Evolutionary conservation across 1,140 invertebrate genomes (phyloP), one percentile per base, ranked within the genome.

Genomic region (Ganaspis sp.): DNA sequence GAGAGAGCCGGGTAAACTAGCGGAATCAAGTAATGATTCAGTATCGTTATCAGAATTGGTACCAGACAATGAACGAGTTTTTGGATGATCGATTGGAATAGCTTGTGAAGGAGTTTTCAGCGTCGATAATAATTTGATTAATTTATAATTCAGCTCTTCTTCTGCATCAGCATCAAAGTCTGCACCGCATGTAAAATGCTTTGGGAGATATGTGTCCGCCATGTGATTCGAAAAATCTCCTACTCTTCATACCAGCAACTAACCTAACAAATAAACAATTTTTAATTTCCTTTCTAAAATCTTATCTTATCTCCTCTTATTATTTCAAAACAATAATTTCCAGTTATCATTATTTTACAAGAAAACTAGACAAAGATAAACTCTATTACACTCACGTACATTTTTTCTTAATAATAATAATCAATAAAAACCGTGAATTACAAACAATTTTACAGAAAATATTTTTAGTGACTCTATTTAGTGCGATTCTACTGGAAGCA

Each of bases 101-200:
- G 76, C 21, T 8, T 70, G 64, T 21, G 82, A 72, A 0, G 83
- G 76, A 53, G 82, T 70, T 74, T 86, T 87, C 49, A 86, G 72
- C 29, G 42, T 38, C 8, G 84, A 80, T 9, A 90, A 69, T 58
- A 89, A 77, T 77, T 89, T 80, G 38, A 89, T 71, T 49, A 90
- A 64, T 64, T 84, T 88, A 5, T 90, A 86, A 75, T 88, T 89
- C 45, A 90, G 80, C 73, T 79, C 84, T 73, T 84, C 86, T 81
- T 86, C 84, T 11, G 86, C 87, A 26, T 87, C 84, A 70, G 86
- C 82, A 21, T 86, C 79, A 45, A 83, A 81, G 53, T 87, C 84
- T 54, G 82, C 79, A 80, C 81, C 81, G 72, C 73, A 82, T 75
- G 64, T 73, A 34, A 38, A 79, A 78, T 74, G 71, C 23, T 73